Conservation (phyloP, 1,140 invertebrate genomes). For the Archivesica marissinica region DNA sequence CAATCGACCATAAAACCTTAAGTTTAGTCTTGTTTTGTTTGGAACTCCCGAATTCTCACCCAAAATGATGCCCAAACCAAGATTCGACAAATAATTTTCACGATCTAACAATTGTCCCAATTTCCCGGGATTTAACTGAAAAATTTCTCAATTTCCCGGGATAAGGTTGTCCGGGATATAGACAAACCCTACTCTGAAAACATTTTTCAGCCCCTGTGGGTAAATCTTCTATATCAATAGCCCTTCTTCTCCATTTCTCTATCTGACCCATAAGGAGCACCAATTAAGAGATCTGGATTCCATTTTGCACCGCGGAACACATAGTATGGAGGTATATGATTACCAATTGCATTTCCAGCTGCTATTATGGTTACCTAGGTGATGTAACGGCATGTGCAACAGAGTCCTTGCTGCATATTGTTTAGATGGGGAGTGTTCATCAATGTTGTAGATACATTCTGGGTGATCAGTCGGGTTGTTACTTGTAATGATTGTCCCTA, state of each 20-base stretch:
- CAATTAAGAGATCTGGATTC: conserved; percentile 80
- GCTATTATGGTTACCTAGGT: conserved; percentile 64
- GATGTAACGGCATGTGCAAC: conserved; percentile 31
- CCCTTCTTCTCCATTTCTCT: conserved; percentile 82
- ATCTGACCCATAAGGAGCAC: conserved; percentile 80
- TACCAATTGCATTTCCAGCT: conserved; percentile 68
- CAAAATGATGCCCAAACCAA: no score
- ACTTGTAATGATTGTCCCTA: neutral
- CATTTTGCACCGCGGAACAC: conserved; percentile 70
- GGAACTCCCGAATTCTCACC: no score
- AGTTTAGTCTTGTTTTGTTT: no score
- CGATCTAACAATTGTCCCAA: no score
- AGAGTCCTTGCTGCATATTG: conserved; percentile 14
- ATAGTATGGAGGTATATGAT: conserved; percentile 70
- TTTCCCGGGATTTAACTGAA: no score
- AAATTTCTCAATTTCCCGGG: no score
- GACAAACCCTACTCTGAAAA: no score
- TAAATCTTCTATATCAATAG: no score
- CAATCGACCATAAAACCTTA: no score
- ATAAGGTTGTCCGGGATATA: no score
- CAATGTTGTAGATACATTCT: conserved; percentile 52
- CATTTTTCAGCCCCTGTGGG: no score
- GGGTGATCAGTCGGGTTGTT: neutral
- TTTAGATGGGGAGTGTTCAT: conserved; percentile 39
- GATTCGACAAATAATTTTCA: no score